phyloP scores from a whole-genome alignment of 2,797 vertebrate genomes.

The Pangasius sanitwongsei region DNA sequence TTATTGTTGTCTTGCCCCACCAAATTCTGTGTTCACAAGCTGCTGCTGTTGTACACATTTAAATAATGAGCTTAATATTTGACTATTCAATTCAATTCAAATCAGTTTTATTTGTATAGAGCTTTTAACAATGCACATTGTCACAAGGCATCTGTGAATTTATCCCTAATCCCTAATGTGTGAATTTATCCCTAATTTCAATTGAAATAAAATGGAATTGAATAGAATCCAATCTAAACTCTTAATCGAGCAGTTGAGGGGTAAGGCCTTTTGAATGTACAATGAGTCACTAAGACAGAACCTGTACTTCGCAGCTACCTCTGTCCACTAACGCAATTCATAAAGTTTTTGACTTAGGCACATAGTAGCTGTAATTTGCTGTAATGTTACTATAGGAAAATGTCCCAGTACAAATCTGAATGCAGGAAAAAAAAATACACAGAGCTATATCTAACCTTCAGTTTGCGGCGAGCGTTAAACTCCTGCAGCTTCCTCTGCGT shows the following conservation, averaged over 20 bases:
- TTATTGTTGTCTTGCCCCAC: background rate
- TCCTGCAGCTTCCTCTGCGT: slow-evolving; percentile 88
- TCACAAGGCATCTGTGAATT: no score
- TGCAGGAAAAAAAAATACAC: background rate
- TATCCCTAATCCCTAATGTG: no score
- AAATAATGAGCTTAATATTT: background rate
- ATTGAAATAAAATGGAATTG: no score
- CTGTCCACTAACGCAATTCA: background rate
- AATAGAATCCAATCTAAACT: background rate
- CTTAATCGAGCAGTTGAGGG: background rate
- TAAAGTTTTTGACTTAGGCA: background rate
- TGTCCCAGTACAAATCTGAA: background rate
- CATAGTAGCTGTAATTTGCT: background rate
- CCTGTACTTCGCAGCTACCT: background rate
- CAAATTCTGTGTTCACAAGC: background rate
- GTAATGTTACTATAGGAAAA: background rate
- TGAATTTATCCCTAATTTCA: no score
- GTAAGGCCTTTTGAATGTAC: background rate
- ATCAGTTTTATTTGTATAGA: no score
- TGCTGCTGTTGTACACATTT: background rate
- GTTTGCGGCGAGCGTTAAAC: slow-evolving; percentile 86
- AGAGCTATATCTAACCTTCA: slow-evolving; percentile 75
- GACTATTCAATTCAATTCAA: background rate
- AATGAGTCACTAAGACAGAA: background rate
- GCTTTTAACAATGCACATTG: no score